Percentiles rank a stretch among this genome's conserved stretches.
phyloP scores from a whole-genome alignment of 2,888 invertebrate genomes.

The Salpingus planirostris region DNA sequence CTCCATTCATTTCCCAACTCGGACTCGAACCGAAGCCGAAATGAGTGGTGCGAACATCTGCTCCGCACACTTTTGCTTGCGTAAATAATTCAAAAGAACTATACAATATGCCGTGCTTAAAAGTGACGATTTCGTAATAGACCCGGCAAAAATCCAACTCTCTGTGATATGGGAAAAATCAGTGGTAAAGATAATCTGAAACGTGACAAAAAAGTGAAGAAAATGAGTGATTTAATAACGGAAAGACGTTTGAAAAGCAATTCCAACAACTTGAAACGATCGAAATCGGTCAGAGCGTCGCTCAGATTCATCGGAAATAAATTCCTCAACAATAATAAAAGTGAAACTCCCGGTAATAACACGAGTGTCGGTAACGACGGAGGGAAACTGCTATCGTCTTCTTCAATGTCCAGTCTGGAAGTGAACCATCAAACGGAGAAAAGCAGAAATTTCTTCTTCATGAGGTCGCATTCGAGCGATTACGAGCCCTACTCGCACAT shows the following conservation, averaged over 20 bases:
- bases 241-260: slow-evolving; percentile 30
- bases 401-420: slow-evolving; percentile 28
- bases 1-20: no score
- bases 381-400: slow-evolving; percentile 22
- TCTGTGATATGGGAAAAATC: no score
- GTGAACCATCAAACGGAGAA: no score
- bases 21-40: no score
- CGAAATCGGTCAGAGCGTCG: slow-evolving; percentile 62
- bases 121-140: no score
- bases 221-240: slow-evolving; percentile 36
- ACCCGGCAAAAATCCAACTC: no score
- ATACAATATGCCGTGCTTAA: no score
- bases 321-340: slow-evolving; percentile 38
- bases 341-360: slow-evolving; percentile 6
- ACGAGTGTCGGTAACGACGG: slow-evolving; percentile 7
- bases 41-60: no score
- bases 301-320: slow-evolving; percentile 57
- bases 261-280: slow-evolving; percentile 46
- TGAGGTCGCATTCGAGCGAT: slow-evolving; percentile 3
- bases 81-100: no score
- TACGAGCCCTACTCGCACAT: slow-evolving; percentile 4
- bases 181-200: no score
- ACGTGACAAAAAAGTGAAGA: slow-evolving; percentile 22
- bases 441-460: slow-evolving; percentile 13
- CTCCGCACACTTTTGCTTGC: no score